Conservation (phyloP, 1,140 invertebrate genomes). For the Drosophila ogumai region DNA sequence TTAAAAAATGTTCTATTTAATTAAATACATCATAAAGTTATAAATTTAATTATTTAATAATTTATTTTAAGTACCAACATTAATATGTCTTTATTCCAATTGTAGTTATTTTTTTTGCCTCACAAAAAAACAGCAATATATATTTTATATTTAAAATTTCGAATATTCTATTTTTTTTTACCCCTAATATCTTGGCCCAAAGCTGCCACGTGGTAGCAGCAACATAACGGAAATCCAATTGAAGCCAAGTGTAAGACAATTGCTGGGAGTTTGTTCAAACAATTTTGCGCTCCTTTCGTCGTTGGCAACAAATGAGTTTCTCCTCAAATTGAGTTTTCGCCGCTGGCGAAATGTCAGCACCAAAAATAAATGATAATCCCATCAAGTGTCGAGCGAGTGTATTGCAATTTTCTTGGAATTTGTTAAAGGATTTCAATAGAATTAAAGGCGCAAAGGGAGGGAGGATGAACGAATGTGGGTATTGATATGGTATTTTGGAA, state of each 20-base stretch:
- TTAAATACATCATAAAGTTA: neutral
- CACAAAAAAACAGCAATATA: neutral
- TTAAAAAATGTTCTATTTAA: neutral
- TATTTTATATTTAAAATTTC: neutral
- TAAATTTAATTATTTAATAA: neutral
- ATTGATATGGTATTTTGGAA: conserved; percentile 15
- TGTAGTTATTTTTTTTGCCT: neutral
- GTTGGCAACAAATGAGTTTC: conserved; percentile 42
- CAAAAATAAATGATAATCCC: conserved; percentile 53
- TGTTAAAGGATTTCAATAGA: conserved; percentile 21
- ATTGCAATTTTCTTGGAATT: conserved; percentile 45
- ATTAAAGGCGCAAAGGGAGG: neutral
- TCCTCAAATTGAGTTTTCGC: conserved; percentile 47
- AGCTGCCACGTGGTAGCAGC: neutral
- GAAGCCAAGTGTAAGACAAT: conserved; percentile 49
- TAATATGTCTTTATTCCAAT: neutral
- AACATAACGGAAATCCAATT: conserved; percentile 45
- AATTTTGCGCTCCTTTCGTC: conserved; percentile 28
- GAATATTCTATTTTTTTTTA: neutral
- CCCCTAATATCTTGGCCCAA: neutral
- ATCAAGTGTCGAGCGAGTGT: conserved; percentile 39
- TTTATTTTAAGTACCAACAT: neutral
- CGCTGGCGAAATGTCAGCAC: conserved; percentile 43
- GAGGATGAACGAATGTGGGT: neutral
- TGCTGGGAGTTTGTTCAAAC: conserved; percentile 32